Base-by-base conservation (phyloP, 2,797 vertebrate genomes). In the Peromyscus nudipes region DNA sequence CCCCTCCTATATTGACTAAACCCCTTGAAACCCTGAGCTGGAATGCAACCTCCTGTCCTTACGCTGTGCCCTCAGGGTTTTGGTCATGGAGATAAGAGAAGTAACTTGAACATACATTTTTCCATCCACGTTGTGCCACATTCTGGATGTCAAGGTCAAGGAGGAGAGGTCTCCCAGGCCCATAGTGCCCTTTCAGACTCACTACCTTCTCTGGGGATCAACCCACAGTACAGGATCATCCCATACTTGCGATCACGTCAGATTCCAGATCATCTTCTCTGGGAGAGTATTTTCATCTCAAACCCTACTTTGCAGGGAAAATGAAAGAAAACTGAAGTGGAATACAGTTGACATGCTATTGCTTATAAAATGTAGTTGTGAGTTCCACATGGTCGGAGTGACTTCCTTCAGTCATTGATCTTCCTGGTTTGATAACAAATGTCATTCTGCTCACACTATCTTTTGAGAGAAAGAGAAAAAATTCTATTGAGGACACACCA, bases 291-390 rank as follows among this genome's bases (percentile, higher is more conserved):
- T 89, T 64, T 46, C 52, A 88, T 43, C 75, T 91, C 34, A 43
- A 40, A 27, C 31, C 65, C 23, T 64, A 31, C 52, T 84, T 92
- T 91, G 0, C 37, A 83, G 62, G 9, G 37, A 73, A 46, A 67
- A 17, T 49, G 60, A 76, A 40, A 34, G 37, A 34, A 92, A 86
- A 75, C 8, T 25, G 55, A 83, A 91, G 49, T 27, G 46, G 46
- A 55, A 9, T 89, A 64, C 43, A 89, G 64, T 81, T 40, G 73
- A 21, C 77, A 21, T n/a, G 1, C 69, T 89, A 75, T 62, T 49
- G 85, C 31, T 73, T 86, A n/a, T 71, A 81, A 97, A 87, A 88
- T 86, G 4, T 13, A 82, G 83, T 27, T 55, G 37, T 80, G 67
- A 75, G 49, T 84, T 79, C 49, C 31, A 5, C 60, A 6, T 0